Base-by-base conservation (phyloP, 2,113 vertebrate species). In the Formicarius rufipectus region DNA sequence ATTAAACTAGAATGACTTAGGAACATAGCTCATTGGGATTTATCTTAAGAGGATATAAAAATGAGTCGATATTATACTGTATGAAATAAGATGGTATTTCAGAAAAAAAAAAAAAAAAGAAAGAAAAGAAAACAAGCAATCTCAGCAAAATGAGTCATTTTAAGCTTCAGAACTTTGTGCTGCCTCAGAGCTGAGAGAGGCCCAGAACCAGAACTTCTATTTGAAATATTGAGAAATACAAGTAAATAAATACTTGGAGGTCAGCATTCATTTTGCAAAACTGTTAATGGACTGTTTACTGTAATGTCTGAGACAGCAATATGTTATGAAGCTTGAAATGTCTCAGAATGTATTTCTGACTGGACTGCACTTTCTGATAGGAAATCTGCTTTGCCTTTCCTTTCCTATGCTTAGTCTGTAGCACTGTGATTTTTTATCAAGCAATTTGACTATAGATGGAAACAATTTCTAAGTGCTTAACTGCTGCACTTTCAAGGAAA, bases 291-390 rank as follows among this genome's bases (percentile, higher is more conserved):
- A 84, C 79, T 91, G 68, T 91, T 94, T 89, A 89, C 92, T 94
- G 71, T 67, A 93, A 83, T 59, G 39, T 95, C 97, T 97, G 97
- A 96, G 89, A 85, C 94, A 97, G 97, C 95, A 93, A 93, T 96
- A 97, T 76, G 74, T 96, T 95, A 93, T 79, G 96, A 97, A 97
- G 95, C 96, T 95, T 97, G 94, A 97, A 97, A 95, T 85, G 80
- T 92, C 87, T 94, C 76, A 87, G 83, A 96, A 92, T 62, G 39
- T 67, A 78, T 91, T 97, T 96, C 66, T 93, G 89, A 91, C 88
- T 76, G 93, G 85, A 94, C 76, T 95, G 90, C 28, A 44, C 50
- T 90, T 91, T 74, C 79, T 86, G 92, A 95, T 73, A 80, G 74
- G 69, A 95, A 96, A 96, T 97, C 85, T 95, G 69, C 82, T 95